Evolutionary conservation across 2,888 invertebrate genomes (phyloP).

Genomic region (Tenodera sinensis): DNA sequence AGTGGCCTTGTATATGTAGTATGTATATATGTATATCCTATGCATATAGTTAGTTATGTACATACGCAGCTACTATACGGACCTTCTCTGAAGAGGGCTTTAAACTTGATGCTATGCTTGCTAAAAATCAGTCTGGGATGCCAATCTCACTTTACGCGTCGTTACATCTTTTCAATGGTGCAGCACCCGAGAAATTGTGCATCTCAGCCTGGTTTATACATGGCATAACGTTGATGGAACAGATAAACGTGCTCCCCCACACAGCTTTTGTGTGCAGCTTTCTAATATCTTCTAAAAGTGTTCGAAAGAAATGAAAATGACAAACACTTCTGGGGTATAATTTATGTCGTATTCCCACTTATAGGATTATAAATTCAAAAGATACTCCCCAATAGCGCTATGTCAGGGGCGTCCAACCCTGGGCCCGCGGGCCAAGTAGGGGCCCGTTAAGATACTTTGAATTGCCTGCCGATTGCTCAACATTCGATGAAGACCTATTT

Average conservation of each 20-base stretch:
- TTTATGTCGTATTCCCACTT: too few relatives aligned
- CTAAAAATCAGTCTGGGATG: not conserved
- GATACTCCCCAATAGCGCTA: too few relatives aligned
- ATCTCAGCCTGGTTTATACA: not conserved
- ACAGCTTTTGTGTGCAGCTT: too few relatives aligned
- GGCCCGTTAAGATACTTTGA: too few relatives aligned
- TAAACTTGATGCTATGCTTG: not conserved
- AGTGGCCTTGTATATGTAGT: not conserved
- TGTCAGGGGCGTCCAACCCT: too few relatives aligned
- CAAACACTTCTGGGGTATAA: too few relatives aligned
- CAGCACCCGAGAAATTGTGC: not conserved
- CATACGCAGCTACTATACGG: not conserved
- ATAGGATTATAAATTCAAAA: too few relatives aligned
- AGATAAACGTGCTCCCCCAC: not conserved
- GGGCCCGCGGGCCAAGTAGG: too few relatives aligned
- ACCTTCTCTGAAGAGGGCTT: not conserved
- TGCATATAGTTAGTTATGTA: not conserved
- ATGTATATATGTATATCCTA: not conserved
- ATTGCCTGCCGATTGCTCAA: too few relatives aligned
- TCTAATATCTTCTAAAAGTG: too few relatives aligned
- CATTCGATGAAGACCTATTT: too few relatives aligned
- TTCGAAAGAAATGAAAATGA: too few relatives aligned
- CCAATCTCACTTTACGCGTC: not conserved
- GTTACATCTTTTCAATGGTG: not conserved
- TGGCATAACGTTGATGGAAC: not conserved